Base-by-base conservation (phyloP, 2,888 invertebrate genomes). In the Hetaerina titia region DNA sequence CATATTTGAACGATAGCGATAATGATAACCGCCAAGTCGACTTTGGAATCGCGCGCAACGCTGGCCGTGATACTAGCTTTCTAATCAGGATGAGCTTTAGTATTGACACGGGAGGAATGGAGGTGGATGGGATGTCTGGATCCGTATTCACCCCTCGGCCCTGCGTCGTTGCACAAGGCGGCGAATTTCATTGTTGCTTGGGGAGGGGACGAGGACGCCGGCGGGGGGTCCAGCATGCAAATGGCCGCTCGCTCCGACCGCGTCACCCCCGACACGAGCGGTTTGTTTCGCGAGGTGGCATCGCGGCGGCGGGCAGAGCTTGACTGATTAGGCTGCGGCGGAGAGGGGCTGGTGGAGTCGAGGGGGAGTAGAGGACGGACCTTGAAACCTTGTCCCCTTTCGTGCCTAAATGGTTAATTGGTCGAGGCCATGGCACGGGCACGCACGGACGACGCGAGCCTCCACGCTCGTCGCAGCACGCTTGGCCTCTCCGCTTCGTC, bases 391-490 rank as follows among this genome's bases (percentile, higher is more conserved):
- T 92, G 92, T 92, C 92, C 92, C 69, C 56, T n/a, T 92, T 92
- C 81, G 81, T 92, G 92, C 92, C 92, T 92, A 92, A 92, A 92
- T 92, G 92, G 92, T 92, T 92, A 92, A 92, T 92, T 92, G 92
- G 92, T 92, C 92, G 92, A 92, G 92, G 92, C n/a, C 81, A 31
- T 81, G 81, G 15, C 81, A 31, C 81, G 81, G 19, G 7, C 5
- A 69, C 69, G 19, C 7, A 22, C 31, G 22, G 13, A 22, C 19
- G 19, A 6, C 5, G 19, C 22, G 22, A 7, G 81, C n/a, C 5
- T 19, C 22, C 4, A 19, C 89, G 13, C 56, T 15, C 87, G 8
- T 5, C 57, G 13, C 57, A 56, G 56, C 22, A 25, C 45, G 25
- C 87, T 13, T 31, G 8, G 13, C 89, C 57, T 25, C 2, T 69